phyloP scores from a whole-genome alignment of 2,113 vertebrate genomes.

The Pedionomus torquatus region DNA sequence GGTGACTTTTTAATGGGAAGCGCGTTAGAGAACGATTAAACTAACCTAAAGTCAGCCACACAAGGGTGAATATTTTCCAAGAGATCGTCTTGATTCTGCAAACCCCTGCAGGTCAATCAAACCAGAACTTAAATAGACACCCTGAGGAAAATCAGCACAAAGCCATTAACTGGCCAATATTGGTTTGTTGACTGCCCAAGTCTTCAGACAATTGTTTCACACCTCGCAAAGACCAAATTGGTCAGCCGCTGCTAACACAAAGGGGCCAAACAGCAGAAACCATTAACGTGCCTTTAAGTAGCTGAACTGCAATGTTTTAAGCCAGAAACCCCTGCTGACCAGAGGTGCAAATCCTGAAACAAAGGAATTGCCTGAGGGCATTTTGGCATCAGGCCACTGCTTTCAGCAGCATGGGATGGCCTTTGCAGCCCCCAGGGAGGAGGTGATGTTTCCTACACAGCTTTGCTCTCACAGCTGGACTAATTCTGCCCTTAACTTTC shows the following conservation, averaged over 20 bases:
- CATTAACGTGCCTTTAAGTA: not conserved
- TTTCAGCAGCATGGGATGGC: not conserved
- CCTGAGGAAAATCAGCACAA: not conserved
- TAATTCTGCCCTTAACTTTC: not conserved
- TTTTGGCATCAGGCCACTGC: fast-evolving
- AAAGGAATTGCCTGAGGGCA: not conserved
- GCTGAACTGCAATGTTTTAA: not conserved
- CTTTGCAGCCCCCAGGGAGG: not conserved
- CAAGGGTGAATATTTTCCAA: not conserved
- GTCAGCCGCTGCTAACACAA: not conserved
- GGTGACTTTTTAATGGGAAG: not conserved
- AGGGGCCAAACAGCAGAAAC: not conserved
- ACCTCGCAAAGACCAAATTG: not conserved
- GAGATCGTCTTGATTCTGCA: fast-evolving
- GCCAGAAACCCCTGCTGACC: not conserved
- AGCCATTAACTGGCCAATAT: not conserved
- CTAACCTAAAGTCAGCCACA: not conserved
- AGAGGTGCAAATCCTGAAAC: not conserved
- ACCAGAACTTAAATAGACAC: not conserved
- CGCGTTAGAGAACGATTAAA: not conserved
- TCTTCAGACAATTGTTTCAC: not conserved
- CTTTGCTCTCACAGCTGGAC: not conserved
- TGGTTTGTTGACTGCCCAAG: not conserved
- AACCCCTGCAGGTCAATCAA: not conserved
- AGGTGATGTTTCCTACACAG: not conserved